These are phyloP conservation scores for Anguilla rostrata DNA, from an alignment of 2,113 vertebrate genomes.

Conservation along the genomic window DNA sequence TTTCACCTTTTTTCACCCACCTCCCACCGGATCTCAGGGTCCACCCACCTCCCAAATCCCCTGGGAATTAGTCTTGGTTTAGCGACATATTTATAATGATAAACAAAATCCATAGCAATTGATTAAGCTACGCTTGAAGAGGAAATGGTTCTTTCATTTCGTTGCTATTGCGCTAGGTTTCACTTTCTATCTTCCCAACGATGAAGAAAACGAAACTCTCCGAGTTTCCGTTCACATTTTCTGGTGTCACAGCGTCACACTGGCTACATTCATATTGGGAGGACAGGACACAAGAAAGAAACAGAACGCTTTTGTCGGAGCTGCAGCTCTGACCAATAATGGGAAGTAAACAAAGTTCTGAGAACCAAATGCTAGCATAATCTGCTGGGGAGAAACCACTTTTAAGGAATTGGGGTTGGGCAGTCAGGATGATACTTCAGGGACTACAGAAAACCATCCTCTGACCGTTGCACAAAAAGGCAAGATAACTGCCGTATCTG, in stretches of 20 bases:
- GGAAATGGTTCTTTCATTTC: neutral
- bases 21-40: too few relatives aligned
- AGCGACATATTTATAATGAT: too few relatives aligned
- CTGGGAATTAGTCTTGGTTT: neutral
- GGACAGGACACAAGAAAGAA: neutral
- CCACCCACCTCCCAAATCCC: too few relatives aligned
- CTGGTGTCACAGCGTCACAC: neutral
- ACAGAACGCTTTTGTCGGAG: neutral
- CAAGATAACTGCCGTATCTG: neutral
- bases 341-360: neutral
- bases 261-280: neutral
- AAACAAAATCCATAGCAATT: too few relatives aligned
- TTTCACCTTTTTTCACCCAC: too few relatives aligned
- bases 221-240: neutral
- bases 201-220: too few relatives aligned
- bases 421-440: neutral
- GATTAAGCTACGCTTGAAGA: neutral
- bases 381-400: neutral
- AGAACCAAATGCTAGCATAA: neutral
- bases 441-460: neutral
- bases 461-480: neutral
- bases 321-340: neutral
- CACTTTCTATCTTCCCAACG: neutral
- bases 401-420: neutral
- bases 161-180: neutral